phyloP scores from a whole-genome alignment of 2,888 invertebrate species.

The Hesperia comma region DNA sequence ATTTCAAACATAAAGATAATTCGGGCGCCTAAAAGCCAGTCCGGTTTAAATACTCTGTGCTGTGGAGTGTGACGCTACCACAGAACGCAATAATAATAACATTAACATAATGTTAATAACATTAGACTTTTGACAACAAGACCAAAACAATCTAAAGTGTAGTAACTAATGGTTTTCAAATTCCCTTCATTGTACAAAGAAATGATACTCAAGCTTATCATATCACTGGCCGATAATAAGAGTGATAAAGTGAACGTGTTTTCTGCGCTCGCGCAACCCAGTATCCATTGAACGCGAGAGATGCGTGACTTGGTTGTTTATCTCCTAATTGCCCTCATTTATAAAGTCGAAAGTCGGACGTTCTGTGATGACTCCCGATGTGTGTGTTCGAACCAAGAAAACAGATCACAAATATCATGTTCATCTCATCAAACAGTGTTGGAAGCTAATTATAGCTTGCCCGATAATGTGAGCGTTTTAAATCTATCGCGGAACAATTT shows the following conservation, averaged over 20 bases:
- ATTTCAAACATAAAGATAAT: background rate
- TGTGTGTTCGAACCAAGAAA: slow-evolving; percentile 25
- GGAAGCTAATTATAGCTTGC: slow-evolving; percentile 44
- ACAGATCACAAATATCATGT: slow-evolving; percentile 12
- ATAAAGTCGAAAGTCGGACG: slow-evolving; percentile 30
- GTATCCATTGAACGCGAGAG: background rate
- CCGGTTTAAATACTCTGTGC: background rate
- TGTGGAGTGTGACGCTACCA: background rate
- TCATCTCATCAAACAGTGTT: slow-evolving; percentile 18
- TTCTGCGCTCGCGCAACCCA: slow-evolving; percentile 18
- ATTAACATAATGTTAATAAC: no score
- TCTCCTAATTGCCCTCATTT: slow-evolving; percentile 23
- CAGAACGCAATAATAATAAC: background rate
- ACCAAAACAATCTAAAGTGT: background rate
- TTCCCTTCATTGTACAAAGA: background rate
- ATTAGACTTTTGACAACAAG: background rate
- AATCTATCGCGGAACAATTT: slow-evolving; percentile 67
- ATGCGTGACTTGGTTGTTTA: slow-evolving; percentile 29
- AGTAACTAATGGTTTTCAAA: background rate
- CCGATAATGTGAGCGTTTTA: slow-evolving; percentile 54
- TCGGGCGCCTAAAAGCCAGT: background rate
- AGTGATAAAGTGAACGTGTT: slow-evolving; percentile 19
- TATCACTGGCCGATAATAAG: slow-evolving; percentile 24
- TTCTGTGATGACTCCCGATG: slow-evolving; percentile 28
- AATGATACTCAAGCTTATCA: slow-evolving; percentile 18